Evolutionary conservation across 2,888 invertebrate genomes (phyloP).

Genomic region (Chaetoderma sp.): DNA sequence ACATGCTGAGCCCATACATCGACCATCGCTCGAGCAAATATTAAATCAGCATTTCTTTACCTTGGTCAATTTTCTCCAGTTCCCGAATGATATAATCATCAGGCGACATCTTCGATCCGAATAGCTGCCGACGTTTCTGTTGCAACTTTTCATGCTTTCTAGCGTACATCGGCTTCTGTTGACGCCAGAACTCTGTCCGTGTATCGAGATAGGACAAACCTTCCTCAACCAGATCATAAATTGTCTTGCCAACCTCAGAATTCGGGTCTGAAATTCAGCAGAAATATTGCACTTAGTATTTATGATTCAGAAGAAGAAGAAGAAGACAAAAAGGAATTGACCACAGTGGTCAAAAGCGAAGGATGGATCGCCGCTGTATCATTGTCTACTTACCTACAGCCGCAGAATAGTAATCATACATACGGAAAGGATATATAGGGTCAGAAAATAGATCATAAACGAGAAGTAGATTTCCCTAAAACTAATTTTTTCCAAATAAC

Average conservation of each 20-base stretch:
- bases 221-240: conserved; percentile 72
- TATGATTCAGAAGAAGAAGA: too few relatives aligned
- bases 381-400: neutral
- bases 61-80: conserved; percentile 61
- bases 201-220: conserved; percentile 86
- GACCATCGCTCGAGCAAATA: too few relatives aligned
- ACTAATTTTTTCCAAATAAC: too few relatives aligned
- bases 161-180: conserved; percentile 72
- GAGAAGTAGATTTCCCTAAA: too few relatives aligned
- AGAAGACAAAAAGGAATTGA: neutral
- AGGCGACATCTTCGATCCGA: conserved; percentile 40
- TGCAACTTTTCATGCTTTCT: conserved; percentile 54
- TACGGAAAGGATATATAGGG: too few relatives aligned
- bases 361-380: too few relatives aligned
- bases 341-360: neutral
- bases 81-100: conserved; percentile 59
- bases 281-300: too few relatives aligned
- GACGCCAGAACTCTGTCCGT: conserved; percentile 90
- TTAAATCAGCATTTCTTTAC: too few relatives aligned
- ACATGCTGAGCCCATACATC: too few relatives aligned
- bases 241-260: conserved; percentile 57
- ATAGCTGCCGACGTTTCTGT: conserved; percentile 39
- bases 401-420: too few relatives aligned
- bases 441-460: too few relatives aligned
- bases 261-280: conserved; percentile 42